These are phyloP conservation scores for Malurus leucopterus DNA, from an alignment of 2,797 vertebrate species.

Conservation along the genomic window DNA sequence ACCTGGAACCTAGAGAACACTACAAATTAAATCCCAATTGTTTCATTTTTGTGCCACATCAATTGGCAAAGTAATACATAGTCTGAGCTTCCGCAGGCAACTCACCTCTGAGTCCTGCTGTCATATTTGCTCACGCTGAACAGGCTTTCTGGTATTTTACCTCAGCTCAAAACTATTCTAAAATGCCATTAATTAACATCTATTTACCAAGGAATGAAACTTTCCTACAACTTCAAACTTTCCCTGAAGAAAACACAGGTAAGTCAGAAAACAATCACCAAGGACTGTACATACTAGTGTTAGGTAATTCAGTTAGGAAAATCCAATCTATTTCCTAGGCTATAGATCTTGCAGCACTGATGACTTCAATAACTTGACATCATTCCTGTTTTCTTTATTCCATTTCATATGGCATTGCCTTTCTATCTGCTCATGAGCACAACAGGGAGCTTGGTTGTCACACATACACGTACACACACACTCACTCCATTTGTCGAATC, in stretches of 20 bases:
- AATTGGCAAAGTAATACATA: background rate
- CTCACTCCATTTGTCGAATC: background rate
- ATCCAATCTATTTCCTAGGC: background rate
- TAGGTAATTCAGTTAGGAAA: background rate
- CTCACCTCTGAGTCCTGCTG: background rate
- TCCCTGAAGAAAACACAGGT: background rate
- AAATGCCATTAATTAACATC: background rate
- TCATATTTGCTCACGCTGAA: background rate
- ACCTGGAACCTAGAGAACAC: background rate
- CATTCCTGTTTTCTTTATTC: background rate
- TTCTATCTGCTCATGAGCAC: background rate
- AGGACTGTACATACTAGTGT: background rate
- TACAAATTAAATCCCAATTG: background rate
- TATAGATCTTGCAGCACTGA: rapidly evolving
- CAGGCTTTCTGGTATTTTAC: background rate
- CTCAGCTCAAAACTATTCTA: background rate
- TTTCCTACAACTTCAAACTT: background rate
- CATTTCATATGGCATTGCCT: background rate
- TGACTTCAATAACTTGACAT: background rate
- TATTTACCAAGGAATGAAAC: background rate
- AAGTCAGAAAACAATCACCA: background rate
- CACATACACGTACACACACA: rapidly evolving
- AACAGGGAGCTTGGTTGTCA: background rate
- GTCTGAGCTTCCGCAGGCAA: background rate
- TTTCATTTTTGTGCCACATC: background rate